Evolutionary conservation across 1,140 invertebrate species (phyloP).

Genomic region (Lysiphlebus fabarum): DNA sequence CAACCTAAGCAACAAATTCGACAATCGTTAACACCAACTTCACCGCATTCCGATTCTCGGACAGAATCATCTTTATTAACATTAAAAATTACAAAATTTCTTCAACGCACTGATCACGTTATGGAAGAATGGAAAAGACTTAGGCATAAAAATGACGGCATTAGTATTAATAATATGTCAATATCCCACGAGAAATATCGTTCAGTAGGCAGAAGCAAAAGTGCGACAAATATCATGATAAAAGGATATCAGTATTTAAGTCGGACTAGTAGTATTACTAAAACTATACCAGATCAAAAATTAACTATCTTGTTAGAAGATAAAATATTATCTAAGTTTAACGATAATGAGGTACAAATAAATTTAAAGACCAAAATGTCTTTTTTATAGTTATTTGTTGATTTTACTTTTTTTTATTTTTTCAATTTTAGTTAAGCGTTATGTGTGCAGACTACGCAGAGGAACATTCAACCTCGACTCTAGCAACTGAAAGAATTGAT

Average conservation of each 20-base stretch:
- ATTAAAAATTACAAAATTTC: slow-evolving; percentile 73
- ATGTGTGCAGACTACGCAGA: slow-evolving; percentile 87
- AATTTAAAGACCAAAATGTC: too few relatives aligned
- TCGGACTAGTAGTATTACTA: slow-evolving; percentile 53
- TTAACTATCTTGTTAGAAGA: slow-evolving; percentile 44
- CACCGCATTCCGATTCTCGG: slow-evolving; percentile 69
- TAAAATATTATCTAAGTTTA: slow-evolving; percentile 62
- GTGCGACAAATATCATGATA: slow-evolving; percentile 75
- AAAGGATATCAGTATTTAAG: slow-evolving; percentile 73
- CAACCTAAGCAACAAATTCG: slow-evolving; percentile 65
- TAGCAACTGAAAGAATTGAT: slow-evolving; percentile 85
- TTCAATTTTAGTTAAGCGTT: slow-evolving; percentile 75
- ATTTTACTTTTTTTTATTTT: slow-evolving; percentile 7
- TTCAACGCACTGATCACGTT: slow-evolving; percentile 78
- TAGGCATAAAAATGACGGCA: slow-evolving; percentile 58
- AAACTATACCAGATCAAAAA: slow-evolving; percentile 38
- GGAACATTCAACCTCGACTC: slow-evolving; percentile 82
- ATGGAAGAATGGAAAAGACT: slow-evolving; percentile 77
- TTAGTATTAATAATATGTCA: slow-evolving; percentile 38
- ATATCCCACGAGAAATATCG: slow-evolving; percentile 12
- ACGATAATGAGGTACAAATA: slow-evolving; percentile 55
- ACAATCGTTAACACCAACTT: slow-evolving; percentile 66
- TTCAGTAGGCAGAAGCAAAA: slow-evolving; percentile 60
- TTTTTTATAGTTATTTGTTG: neutral
- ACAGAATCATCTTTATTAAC: slow-evolving; percentile 73